Base-by-base conservation (phyloP, 2,888 invertebrate genomes). In the Phaedon cochleariae region DNA sequence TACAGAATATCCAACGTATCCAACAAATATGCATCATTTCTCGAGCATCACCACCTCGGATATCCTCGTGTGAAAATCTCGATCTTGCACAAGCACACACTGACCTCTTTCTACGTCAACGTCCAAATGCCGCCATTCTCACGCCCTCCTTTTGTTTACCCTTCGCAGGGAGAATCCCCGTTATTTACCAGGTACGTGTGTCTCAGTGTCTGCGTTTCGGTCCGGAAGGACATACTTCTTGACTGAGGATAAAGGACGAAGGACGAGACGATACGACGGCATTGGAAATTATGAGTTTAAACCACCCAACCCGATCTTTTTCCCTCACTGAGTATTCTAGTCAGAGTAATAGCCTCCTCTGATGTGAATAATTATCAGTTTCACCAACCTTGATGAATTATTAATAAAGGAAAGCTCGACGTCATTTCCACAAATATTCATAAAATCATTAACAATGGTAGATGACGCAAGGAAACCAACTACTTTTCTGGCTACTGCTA, bases 191-290 rank as follows among this genome's bases (percentile, higher is more conserved):
- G 37, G 7, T 31, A 31, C 37, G 41, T 49, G 58, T 61, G 46
- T 45, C 21, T 49, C 46, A n/a, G n/a, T n/a, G n/a, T n/a, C n/a
- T n/a, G n/a, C 58, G 22, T 45, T 18, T 49, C 48, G n/a, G 26
- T 61, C 51, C 68, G 71, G 73, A 73, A 73, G 63, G 65, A 65
- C 69, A 71, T 69, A 65, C 65, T 54, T 69, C 71, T 73, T 69
- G 64, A 58, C 65, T 60, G 67, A 72, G 66, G 63, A 61, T 62
- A 63, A 65, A 61, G 68, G 66, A 61, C 69, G 63, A 64, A 62
- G n/a, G n/a, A n/a, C n/a, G n/a, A n/a, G n/a, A n/a, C n/a, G n/a
- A n/a, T n/a, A n/a, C n/a, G n/a, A n/a, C n/a, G n/a, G n/a, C n/a
- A n/a, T n/a, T n/a, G n/a, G n/a, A n/a, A n/a, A n/a, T n/a, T n/a